Evolutionary conservation across 1,140 invertebrate species (phyloP), one percentile per base, ranked within the genome.

Genomic region (Amphibalanus amphitrite): DNA sequence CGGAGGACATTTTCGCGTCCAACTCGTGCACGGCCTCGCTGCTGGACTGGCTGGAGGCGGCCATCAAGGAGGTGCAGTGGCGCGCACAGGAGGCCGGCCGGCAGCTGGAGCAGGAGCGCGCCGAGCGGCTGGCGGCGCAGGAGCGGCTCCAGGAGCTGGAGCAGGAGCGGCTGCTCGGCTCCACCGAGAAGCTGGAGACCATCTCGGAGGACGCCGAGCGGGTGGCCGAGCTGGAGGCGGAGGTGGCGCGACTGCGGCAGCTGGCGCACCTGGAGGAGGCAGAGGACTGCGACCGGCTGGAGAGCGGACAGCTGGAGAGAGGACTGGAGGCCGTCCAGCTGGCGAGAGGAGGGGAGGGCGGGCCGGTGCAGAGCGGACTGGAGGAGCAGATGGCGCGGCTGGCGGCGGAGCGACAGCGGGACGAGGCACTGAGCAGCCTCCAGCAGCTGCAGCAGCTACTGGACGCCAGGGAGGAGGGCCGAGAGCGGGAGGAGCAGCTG

Each of bases 161-260:
- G 65, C 65, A 59, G 47, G 47, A 59, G 47, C 47, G 20, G 47
- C 47, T 59, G 47, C 47, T 59, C 23, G 20, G 65, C 28, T 28
- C 26, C 26, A 28, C 3, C 26, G 28, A 28, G 23, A 67, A 26
- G 23, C 65, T 67, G 65, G 26, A 26, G 65, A 26, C 65, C 10
- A 67, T 67, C n/a, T 20, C 10, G 10, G 65, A 67, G 65, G 65
- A 67, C 65, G 65, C 26, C 65, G 65, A 67, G 65, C 65, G 65
- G 3, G 26, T 67, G 65, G 26, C 28, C 26, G 65, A 67, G 65
- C 65, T 67, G 65, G 26, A 67, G 65, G 65, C 8, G n/a, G 65
- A 67, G 15, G 65, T 67, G n/a, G n/a, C 17, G 65, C 15, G 17
- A 28, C n/a, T 67, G 23, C 65, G 28, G 8, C 65, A 67, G 65